Conservation (phyloP, 2,888 invertebrate genomes). For the Encarsia formosa region DNA sequence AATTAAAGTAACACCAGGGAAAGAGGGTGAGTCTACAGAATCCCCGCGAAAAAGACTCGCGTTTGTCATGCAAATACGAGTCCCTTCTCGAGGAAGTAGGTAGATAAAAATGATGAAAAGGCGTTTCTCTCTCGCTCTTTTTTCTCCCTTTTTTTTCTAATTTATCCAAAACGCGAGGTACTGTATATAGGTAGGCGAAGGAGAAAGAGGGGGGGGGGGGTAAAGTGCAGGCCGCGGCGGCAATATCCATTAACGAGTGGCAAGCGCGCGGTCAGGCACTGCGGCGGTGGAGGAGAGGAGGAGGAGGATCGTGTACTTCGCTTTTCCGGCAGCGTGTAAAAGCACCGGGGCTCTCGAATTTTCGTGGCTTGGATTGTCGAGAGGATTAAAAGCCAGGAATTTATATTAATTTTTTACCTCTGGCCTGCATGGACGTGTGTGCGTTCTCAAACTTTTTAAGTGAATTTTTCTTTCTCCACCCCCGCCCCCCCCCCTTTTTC, state of each 20-base stretch:
- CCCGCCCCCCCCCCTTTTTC: no score
- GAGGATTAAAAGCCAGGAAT: constrained; percentile 24
- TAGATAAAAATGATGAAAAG: constrained; percentile 25
- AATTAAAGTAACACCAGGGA: constrained; percentile 13
- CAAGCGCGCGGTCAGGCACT: constrained; percentile 17
- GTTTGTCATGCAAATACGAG: constrained; percentile 15
- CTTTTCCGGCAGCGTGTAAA: constrained; percentile 9
- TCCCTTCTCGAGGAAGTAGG: not conserved
- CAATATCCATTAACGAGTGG: constrained; percentile 30
- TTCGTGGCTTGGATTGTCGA: constrained; percentile 8
- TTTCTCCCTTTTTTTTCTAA: constrained; percentile 26
- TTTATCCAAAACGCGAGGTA: constrained; percentile 20
- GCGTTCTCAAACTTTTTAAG: no score
- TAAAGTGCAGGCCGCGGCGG: constrained; percentile 17
- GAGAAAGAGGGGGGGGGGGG: not conserved
- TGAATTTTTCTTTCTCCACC: no score
- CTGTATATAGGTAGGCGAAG: no score
- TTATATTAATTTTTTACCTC: constrained; percentile 25
- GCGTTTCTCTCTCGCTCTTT: no score
- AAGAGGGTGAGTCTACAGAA: not conserved
- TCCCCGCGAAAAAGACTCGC: not conserved
- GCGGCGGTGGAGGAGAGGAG: not conserved
- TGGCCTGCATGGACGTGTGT: no score
- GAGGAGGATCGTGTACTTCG: not conserved
- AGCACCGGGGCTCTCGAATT: not conserved